Conservation (phyloP, 2,113 vertebrate species). For the Gallinago undulata region DNA sequence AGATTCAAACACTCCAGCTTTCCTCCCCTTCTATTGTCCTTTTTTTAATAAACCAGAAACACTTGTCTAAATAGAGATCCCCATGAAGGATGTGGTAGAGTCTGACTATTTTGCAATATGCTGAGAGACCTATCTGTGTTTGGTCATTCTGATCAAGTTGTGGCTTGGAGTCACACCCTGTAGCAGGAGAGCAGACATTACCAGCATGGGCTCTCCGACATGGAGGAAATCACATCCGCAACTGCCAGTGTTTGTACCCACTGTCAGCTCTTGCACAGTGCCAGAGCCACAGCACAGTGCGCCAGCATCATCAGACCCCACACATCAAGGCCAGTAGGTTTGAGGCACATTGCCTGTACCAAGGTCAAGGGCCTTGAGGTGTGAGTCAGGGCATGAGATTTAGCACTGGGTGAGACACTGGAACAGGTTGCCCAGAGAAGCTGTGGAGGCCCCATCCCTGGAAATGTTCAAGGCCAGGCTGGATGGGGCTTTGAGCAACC, state of each 20-base stretch:
- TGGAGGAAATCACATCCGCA: background rate
- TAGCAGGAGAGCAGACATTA: background rate
- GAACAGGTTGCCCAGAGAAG: no score
- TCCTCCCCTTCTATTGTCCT: background rate
- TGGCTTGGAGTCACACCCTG: background rate
- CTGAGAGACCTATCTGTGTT: background rate
- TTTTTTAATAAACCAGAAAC: background rate
- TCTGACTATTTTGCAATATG: background rate
- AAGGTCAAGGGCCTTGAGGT: background rate
- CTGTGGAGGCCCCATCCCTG: no score
- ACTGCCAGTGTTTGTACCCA: background rate
- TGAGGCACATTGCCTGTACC: background rate
- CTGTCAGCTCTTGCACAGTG: background rate
- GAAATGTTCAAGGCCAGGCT: no score
- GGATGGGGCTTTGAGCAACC: no score
- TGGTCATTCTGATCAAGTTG: background rate
- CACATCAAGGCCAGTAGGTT: background rate
- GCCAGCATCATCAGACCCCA: background rate
- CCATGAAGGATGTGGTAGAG: background rate
- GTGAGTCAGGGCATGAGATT: background rate
- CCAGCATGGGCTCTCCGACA: rapidly evolving
- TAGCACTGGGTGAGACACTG: background rate
- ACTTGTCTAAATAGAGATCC: background rate
- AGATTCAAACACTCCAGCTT: background rate
- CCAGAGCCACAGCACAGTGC: background rate